phyloP scores from a whole-genome alignment of 2,113 vertebrate genomes.

The Scolopax mira region DNA sequence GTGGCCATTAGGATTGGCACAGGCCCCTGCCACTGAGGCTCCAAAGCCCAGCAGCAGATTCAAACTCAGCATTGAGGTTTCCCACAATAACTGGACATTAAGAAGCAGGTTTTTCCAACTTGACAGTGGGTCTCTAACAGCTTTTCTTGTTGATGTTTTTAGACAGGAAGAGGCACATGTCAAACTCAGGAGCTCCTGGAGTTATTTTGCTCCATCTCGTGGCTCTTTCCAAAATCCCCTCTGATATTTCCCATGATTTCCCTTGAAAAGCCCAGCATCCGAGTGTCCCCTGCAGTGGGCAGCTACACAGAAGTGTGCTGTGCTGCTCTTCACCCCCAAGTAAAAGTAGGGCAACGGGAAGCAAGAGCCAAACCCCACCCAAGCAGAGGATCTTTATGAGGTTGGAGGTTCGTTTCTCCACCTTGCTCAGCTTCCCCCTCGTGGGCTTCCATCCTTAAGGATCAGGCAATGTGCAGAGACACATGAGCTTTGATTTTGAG shows the following conservation, averaged over 20 bases:
- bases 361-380: background rate
- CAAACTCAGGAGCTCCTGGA: background rate
- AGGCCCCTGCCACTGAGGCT: background rate
- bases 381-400: background rate
- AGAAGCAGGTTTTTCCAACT: background rate
- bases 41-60: background rate
- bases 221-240: background rate
- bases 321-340: background rate
- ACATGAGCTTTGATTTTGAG: background rate
- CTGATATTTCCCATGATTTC: background rate
- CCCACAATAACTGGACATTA: fast-evolving
- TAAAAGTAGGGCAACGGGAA: fast-evolving
- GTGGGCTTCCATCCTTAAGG: background rate
- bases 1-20: background rate
- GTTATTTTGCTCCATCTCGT: constrained; percentile 34
- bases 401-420: background rate
- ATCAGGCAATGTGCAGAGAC: background rate
- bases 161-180: background rate
- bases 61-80: fast-evolving
- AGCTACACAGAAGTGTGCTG: background rate
- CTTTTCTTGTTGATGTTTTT: background rate
- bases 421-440: background rate
- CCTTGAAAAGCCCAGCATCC: background rate
- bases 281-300: fast-evolving
- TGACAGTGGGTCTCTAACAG: background rate